Percentiles rank a stretch among this genome's conserved stretches.
Evolutionary conservation across 2,113 vertebrate genomes (phyloP).

Genomic region (Petrocephalus zakoni): DNA sequence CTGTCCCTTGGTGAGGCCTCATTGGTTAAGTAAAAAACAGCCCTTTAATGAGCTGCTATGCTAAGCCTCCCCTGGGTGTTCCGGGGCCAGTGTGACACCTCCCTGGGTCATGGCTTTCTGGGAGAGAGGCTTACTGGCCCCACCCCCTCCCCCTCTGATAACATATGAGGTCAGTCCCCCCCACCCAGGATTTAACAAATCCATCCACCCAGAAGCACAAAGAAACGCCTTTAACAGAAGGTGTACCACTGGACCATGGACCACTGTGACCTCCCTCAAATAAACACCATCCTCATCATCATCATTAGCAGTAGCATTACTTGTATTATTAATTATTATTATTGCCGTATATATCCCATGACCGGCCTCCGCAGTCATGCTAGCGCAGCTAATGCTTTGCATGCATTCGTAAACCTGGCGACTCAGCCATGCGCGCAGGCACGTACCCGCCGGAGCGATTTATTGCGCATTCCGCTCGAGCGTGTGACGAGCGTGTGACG

Average conservation of each 20-base stretch:
- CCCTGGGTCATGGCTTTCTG: background rate
- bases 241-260: background rate
- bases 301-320: background rate
- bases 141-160: background rate
- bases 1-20: background rate
- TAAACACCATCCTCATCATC: background rate
- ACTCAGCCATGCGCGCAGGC: background rate
- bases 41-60: background rate
- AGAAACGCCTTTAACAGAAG: background rate
- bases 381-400: background rate
- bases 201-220: background rate
- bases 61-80: background rate
- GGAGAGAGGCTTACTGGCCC: background rate
- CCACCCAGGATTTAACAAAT: background rate
- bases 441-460: background rate
- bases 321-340: background rate
- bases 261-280: background rate
- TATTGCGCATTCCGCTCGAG: background rate
- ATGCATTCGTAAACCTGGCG: background rate
- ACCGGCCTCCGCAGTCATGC: background rate
- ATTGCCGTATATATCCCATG: background rate
- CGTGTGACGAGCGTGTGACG: background rate
- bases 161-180: background rate
- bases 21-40: background rate
- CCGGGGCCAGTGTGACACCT: background rate